Percentiles rank a stretch among this genome's conserved stretches.
These are phyloP conservation scores for Antheraea pernyi DNA, from an alignment of 1,140 invertebrate species.

Conservation along the genomic window DNA sequence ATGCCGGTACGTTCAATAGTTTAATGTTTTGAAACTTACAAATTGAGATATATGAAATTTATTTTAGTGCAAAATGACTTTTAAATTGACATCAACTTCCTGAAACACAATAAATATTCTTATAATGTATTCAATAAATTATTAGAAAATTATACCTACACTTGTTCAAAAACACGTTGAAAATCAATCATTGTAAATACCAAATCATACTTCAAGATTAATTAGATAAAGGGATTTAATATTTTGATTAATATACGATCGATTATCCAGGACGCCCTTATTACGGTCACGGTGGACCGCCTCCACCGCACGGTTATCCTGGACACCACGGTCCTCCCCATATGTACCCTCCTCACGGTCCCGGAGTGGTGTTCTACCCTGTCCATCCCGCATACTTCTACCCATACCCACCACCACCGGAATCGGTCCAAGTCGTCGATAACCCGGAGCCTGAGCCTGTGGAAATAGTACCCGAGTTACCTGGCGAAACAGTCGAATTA, in stretches of 20 bases:
- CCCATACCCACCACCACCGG: conserved; percentile 39
- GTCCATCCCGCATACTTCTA: conserved; percentile 66
- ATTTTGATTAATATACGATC: background rate
- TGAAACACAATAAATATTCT: no score
- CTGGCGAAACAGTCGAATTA: conserved; percentile 69
- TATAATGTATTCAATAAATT: no score
- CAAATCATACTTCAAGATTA: background rate
- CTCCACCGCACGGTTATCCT: conserved; percentile 45
- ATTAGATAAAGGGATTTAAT: background rate
- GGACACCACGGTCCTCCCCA: conserved; percentile 40
- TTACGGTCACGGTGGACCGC: conserved; percentile 55
- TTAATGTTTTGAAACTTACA: no score
- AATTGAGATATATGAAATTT: no score
- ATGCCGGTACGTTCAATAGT: no score
- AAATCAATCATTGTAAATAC: background rate
- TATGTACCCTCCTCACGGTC: conserved; percentile 42
- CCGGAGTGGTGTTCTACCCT: conserved; percentile 57
- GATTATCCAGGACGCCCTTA: conserved; percentile 53
- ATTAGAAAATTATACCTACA: no score
- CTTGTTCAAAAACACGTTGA: no score
- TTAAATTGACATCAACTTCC: no score
- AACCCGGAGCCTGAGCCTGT: conserved; percentile 35
- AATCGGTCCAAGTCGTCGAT: conserved; percentile 39
- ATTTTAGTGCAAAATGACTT: no score
- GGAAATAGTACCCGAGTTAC: conserved; percentile 53